Percentiles rank a stretch among this genome's conserved stretches.
Evolutionary conservation across 2,797 vertebrate species (phyloP).

Genomic region (Spondyliosoma cantharus): DNA sequence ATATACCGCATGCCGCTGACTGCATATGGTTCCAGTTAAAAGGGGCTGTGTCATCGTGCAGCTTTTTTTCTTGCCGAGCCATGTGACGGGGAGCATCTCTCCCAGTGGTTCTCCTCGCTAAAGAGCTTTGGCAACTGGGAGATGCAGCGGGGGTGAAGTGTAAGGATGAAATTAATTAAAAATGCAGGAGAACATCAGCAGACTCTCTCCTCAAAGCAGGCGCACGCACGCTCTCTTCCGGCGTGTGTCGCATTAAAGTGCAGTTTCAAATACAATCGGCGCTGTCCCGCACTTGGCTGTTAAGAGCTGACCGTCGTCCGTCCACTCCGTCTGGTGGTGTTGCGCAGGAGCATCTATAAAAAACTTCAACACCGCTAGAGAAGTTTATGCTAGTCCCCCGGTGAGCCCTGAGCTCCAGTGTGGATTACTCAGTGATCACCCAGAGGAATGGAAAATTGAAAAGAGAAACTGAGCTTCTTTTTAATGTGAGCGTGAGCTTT

Average conservation of each 20-base stretch:
- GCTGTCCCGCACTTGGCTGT: constrained; percentile 22
- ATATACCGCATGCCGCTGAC: not conserved
- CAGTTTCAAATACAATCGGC: constrained; percentile 54
- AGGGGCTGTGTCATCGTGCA: constrained; percentile 56
- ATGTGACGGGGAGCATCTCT: constrained; percentile 49
- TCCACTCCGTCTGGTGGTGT: not conserved
- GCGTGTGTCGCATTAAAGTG: constrained; percentile 57
- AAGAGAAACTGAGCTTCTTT: constrained; percentile 31
- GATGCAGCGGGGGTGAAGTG: constrained; percentile 62
- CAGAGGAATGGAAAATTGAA: constrained; percentile 25
- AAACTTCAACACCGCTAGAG: constrained; percentile 1
- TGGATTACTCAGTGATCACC: constrained; percentile 41
- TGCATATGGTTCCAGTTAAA: constrained; percentile 41
- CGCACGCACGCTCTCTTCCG: constrained; percentile 64
- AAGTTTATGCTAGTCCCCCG: constrained; percentile 17
- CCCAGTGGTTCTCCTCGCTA: constrained; percentile 63
- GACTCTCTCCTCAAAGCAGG: constrained; percentile 62
- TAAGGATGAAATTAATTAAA: constrained; percentile 76
- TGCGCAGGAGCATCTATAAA: constrained; percentile 7
- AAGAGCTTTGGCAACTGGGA: constrained; percentile 71
- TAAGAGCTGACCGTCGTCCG: constrained; percentile 25
- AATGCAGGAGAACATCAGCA: constrained; percentile 76
- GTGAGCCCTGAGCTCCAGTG: constrained; percentile 27
- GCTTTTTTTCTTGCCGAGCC: constrained; percentile 52
- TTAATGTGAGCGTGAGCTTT: constrained; percentile 37